Conservation (phyloP, 2,888 invertebrate species). For the Ctena decussata region DNA sequence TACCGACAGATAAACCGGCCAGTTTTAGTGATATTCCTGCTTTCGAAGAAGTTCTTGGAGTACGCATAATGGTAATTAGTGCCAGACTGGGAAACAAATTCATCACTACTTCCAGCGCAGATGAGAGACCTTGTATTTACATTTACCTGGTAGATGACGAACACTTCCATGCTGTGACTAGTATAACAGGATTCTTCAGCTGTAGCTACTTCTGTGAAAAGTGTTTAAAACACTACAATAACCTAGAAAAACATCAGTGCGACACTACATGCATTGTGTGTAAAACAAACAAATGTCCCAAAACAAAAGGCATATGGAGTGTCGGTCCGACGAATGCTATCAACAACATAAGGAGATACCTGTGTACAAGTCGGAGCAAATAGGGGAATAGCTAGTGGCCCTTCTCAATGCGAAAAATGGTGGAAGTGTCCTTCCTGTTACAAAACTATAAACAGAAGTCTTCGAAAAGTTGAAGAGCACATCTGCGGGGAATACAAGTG, state of each 20-base stretch:
- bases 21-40: constrained; percentile 18
- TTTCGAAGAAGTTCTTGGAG: constrained; percentile 14
- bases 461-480: too few species aligned
- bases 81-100: constrained; percentile 30
- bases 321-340: background rate
- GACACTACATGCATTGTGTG: constrained; percentile 37
- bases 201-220: background rate
- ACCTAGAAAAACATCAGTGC: constrained; percentile 30
- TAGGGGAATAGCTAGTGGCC: too few species aligned
- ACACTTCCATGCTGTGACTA: constrained; percentile 35
- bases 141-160: constrained; percentile 44
- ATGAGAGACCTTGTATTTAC: constrained; percentile 41
- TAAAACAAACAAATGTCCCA: constrained; percentile 31
- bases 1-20: constrained; percentile 10
- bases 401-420: too few species aligned
- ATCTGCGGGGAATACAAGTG: too few species aligned
- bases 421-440: too few species aligned
- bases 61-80: constrained; percentile 31
- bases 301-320: constrained; percentile 15
- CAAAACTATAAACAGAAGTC: too few species aligned
- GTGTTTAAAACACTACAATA: constrained; percentile 30
- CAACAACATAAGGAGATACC: background rate
- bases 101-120: constrained; percentile 21
- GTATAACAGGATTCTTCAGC: constrained; percentile 30
- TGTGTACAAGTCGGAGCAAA: background rate